Evolutionary conservation across 2,888 invertebrate genomes (phyloP).

Genomic region (Aphidoletes aphidimyza): DNA sequence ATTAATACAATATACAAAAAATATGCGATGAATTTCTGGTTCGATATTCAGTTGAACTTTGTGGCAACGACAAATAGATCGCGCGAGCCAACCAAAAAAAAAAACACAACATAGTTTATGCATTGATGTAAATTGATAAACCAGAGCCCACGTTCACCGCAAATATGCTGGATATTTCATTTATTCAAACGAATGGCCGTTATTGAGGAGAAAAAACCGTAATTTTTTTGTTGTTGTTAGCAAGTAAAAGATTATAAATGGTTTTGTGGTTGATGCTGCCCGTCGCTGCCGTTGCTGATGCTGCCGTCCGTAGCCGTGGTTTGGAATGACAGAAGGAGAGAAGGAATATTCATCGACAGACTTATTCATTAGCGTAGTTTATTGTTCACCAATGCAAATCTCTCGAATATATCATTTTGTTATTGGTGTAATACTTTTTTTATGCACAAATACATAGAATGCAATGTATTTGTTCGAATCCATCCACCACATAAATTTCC

Average conservation of each 20-base stretch:
- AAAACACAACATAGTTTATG: background rate
- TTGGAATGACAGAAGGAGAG: background rate
- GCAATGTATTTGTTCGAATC: background rate
- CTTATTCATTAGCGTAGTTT: conserved; percentile 12
- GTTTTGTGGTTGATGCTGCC: conserved; percentile 27
- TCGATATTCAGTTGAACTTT: background rate
- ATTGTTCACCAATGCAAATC: conserved; percentile 19
- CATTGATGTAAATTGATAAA: conserved; percentile 41
- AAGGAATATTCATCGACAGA: conserved; percentile 18
- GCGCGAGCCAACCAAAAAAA: background rate
- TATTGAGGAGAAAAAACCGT: background rate
- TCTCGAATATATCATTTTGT: background rate
- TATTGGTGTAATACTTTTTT: background rate
- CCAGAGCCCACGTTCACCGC: conserved; percentile 39
- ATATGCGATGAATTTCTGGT: background rate
- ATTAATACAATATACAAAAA: background rate
- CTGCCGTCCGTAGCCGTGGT: background rate
- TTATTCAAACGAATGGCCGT: conserved; percentile 45
- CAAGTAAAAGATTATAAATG: background rate
- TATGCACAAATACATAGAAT: background rate
- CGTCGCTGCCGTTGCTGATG: background rate
- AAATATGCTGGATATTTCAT: conserved; percentile 20
- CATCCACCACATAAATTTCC: background rate
- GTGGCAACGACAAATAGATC: background rate
- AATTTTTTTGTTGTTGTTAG: background rate